A percentile compares a stretch with the other conserved stretches of the same genome.
phyloP scores from a whole-genome alignment of 2,888 invertebrate genomes.

The Graphium colonna region DNA sequence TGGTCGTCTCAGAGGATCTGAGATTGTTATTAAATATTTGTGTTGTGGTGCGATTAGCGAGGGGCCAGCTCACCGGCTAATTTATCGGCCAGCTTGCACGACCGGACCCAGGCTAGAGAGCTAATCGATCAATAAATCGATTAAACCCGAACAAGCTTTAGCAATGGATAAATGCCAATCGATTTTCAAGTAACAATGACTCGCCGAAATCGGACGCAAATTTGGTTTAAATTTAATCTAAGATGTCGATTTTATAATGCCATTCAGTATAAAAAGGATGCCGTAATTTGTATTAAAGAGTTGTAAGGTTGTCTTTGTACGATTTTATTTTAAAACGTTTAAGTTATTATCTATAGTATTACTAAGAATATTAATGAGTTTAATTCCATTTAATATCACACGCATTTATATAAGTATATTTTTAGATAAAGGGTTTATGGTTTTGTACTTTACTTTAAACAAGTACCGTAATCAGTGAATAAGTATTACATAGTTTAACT shows the following conservation, averaged over 20 bases:
- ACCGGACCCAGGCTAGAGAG: slow-evolving; percentile 28
- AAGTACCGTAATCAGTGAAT: no score
- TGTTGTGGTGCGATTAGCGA: slow-evolving; percentile 75
- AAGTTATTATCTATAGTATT: no score
- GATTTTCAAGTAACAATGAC: slow-evolving; percentile 16
- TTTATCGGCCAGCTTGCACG: slow-evolving; percentile 53
- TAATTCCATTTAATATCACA: no score
- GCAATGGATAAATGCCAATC: slow-evolving; percentile 19
- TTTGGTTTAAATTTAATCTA: slow-evolving; percentile 1
- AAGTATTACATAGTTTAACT: no score
- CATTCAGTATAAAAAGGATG: not conserved
- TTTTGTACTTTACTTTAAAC: no score
- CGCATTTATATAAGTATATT: no score
- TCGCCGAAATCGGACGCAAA: slow-evolving; percentile 4
- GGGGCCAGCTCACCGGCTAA: slow-evolving; percentile 67
- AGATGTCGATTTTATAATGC: no score
- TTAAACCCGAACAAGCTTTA: slow-evolving; percentile 31
- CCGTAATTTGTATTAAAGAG: not conserved
- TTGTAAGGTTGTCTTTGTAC: no score
- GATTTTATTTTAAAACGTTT: no score
- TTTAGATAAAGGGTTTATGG: no score
- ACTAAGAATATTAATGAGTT: no score
- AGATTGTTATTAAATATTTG: slow-evolving; percentile 80
- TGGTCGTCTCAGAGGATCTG: slow-evolving; percentile 72
- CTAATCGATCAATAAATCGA: slow-evolving; percentile 40